Base-by-base conservation (phyloP, 1,140 invertebrate genomes). In the Gonioctena quinquepunctata region DNA sequence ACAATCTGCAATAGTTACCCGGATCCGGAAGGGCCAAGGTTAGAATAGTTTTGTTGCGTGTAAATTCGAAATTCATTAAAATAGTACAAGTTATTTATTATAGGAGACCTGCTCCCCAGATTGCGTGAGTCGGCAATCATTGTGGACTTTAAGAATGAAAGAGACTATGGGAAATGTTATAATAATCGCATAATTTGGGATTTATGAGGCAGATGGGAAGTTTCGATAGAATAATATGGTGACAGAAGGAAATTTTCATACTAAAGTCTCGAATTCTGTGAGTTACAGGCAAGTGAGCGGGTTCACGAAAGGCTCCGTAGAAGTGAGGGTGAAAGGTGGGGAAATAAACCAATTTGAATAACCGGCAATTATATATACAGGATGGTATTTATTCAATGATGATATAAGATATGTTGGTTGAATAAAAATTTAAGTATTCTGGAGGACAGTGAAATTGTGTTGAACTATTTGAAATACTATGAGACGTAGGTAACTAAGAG, bases 21-120 rank as follows among this genome's bases (percentile, higher is more conserved):
- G 11, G n/a, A 28, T 59, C 21, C 56, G 61, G 19, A 63, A 16
- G 19, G 25, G 28, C 27, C 28, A 63, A 48, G 61, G 28, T 63
- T 48, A 16, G n/a, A 48, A 63, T 63, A 48, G 27, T 63, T 61
- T 22, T 21, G 61, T 63, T 63, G 61, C 61, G 61, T 63, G 61
- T 48, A 13, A n/a, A 21, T 63, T 22, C 19, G 3, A 22, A 63
- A 63, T 63, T 63, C 33, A 49, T 63, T 63, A 49, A 63, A 63
- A 49, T 49, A 21, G 28, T 49, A 19, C 61, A 21, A 23, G 33
- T 11, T 63, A 49, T 63, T 63, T 49, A 63, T 63, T 63, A 28
- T 63, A 2, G 19, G 61, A 63, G 16, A 7, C 21, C 28, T 26
- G n/a, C 26, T 49, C 8, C 19, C 18, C 19, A n/a, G 21, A 28